These are phyloP conservation scores for Coracopsis vasa DNA, from an alignment of 2,113 vertebrate species.

Conservation along the genomic window DNA sequence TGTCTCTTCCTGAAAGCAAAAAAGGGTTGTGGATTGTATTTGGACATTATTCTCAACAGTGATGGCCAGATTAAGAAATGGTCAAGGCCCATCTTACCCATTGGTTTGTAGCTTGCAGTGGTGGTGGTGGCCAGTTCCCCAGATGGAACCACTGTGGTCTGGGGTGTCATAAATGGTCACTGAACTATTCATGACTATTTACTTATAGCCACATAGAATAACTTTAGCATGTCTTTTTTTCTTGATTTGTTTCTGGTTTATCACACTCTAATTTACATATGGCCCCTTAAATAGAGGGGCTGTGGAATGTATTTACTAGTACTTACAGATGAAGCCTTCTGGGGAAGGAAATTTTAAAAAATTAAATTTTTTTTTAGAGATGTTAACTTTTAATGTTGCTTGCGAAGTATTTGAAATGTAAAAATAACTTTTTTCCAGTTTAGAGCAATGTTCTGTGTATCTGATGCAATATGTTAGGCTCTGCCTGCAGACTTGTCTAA, in stretches of 20 bases:
- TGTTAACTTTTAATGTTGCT: conserved; percentile 9
- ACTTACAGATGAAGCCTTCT: neutral
- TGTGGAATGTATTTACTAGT: neutral
- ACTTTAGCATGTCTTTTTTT: neutral
- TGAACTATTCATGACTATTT: neutral
- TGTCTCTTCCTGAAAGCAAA: neutral
- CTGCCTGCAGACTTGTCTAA: neutral
- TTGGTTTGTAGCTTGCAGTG: neutral
- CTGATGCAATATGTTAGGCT: conserved; percentile 17
- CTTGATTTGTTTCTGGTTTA: neutral
- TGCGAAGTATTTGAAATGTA: conserved; percentile 49
- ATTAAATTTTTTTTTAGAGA: neutral
- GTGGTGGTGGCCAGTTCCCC: neutral
- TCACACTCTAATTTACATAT: conserved; percentile 26
- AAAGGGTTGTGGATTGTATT: neutral
- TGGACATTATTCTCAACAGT: neutral
- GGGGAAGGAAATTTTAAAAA: neutral
- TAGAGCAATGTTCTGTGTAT: conserved; percentile 45
- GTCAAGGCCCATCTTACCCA: neutral
- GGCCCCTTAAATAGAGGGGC: neutral
- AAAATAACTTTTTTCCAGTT: neutral
- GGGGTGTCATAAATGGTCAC: neutral
- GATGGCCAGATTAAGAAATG: neutral
- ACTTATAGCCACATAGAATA: neutral
- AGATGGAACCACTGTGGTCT: fast-evolving